Conservation (phyloP, 2,113 vertebrate genomes). For the Hydropotes inermis region DNA sequence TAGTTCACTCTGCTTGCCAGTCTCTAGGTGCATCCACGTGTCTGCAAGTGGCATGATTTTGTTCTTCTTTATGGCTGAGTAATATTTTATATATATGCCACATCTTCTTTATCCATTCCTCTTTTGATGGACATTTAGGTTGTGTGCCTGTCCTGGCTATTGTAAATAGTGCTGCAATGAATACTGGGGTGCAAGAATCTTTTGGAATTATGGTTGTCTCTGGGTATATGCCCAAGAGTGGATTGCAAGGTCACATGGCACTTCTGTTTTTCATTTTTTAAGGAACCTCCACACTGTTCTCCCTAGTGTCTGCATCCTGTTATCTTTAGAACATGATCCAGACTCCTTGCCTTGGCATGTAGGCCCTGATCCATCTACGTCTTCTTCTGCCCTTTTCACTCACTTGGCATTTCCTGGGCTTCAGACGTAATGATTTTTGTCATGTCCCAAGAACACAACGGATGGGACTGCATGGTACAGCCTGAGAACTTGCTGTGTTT, state of each 20-base stretch:
- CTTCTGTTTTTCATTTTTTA: background rate
- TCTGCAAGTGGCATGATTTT: background rate
- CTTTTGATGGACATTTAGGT: background rate
- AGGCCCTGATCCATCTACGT: fast-evolving
- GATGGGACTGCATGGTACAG: too few relatives aligned
- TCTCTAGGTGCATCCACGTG: background rate
- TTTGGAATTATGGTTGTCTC: background rate
- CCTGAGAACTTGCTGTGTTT: background rate
- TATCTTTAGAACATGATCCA: background rate
- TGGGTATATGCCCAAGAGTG: background rate
- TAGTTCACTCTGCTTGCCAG: background rate
- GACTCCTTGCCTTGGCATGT: background rate
- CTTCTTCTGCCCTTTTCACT: background rate
- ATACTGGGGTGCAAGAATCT: background rate
- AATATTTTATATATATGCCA: background rate
- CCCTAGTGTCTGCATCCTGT: background rate
- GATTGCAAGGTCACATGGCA: background rate
- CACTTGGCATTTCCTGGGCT: background rate
- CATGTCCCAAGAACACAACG: background rate
- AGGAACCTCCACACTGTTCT: background rate
- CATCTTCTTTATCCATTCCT: background rate
- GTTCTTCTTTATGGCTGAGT: background rate
- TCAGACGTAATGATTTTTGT: background rate
- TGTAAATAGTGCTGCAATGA: background rate
- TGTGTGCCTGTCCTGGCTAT: background rate